Evolutionary conservation across 2,888 invertebrate species (phyloP).

Genomic region (Andrena flavipes): DNA sequence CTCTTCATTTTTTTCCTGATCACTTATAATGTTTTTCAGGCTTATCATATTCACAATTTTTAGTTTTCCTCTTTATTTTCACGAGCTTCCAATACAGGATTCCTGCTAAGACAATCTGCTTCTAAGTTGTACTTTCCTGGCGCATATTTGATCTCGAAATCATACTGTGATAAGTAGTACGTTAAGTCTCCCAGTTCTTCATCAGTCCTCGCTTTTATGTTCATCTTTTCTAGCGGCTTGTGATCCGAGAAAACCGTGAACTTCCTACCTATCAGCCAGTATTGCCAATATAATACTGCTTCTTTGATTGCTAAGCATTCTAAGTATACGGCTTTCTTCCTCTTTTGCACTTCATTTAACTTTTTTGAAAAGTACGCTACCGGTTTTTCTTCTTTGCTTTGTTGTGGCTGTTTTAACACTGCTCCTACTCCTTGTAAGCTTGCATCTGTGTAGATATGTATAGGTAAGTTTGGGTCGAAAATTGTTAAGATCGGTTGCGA

Average conservation of each 20-base stretch:
- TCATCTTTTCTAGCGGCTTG: constrained; percentile 3
- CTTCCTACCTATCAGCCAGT: neutral
- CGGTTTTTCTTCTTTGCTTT: no score
- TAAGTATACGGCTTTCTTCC: no score
- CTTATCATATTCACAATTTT: no score
- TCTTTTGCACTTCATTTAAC: no score
- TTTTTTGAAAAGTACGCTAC: no score
- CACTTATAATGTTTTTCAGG: no score
- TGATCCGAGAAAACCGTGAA: neutral
- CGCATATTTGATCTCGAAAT: neutral
- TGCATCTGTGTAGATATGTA: constrained; percentile 9
- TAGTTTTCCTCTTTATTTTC: no score
- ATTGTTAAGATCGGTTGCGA: neutral
- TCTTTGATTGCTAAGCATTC: no score
- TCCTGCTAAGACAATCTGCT: constrained; percentile 6
- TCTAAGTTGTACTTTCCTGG: constrained; percentile 5
- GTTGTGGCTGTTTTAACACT: no score
- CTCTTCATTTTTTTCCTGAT: no score
- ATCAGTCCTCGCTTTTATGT: neutral
- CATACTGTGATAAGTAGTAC: no score
- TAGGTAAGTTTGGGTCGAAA: neutral
- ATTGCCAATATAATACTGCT: no score
- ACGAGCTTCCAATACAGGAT: neutral
- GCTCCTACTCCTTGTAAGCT: neutral
- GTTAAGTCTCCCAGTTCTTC: constrained; percentile 2